These are phyloP conservation scores for Odontamblyopus rebecca DNA, from an alignment of 2,797 vertebrate genomes.

Conservation along the genomic window DNA sequence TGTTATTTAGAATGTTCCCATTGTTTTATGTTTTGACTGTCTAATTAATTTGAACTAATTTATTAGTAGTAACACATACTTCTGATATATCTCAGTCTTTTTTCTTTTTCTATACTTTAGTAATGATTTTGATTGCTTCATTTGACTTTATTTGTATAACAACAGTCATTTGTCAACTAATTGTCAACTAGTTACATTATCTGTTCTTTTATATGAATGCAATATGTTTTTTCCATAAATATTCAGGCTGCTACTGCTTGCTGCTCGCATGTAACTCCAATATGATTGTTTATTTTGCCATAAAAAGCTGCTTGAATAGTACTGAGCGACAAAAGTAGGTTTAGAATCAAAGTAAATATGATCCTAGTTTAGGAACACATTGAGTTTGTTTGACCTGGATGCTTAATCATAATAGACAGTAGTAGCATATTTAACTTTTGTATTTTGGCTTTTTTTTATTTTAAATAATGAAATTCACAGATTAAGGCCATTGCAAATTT, in stretches of 20 bases:
- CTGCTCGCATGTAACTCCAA: constrained; percentile 54
- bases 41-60: background rate
- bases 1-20: background rate
- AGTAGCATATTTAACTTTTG: background rate
- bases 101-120: background rate
- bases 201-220: constrained; percentile 5
- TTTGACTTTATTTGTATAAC: background rate
- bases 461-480: background rate
- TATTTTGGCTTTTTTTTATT: background rate
- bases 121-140: background rate
- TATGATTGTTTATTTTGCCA: constrained; percentile 19
- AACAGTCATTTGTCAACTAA: too few relatives aligned
- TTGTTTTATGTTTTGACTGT: background rate
- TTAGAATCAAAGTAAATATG: constrained; percentile 19
- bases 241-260: constrained; percentile 26
- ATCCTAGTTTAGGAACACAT: background rate
- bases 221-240: constrained; percentile 14
- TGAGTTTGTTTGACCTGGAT: background rate
- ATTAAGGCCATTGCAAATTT: background rate
- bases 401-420: background rate
- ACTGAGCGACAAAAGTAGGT: background rate
- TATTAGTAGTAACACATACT: background rate
- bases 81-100: background rate
- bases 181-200: background rate
- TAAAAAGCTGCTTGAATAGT: constrained; percentile 37